A percentile compares a stretch with the other conserved stretches of the same genome.
phyloP scores from a whole-genome alignment of 2,113 vertebrate species.

The western clawed frog (Xenopus tropicalis) region DNA sequence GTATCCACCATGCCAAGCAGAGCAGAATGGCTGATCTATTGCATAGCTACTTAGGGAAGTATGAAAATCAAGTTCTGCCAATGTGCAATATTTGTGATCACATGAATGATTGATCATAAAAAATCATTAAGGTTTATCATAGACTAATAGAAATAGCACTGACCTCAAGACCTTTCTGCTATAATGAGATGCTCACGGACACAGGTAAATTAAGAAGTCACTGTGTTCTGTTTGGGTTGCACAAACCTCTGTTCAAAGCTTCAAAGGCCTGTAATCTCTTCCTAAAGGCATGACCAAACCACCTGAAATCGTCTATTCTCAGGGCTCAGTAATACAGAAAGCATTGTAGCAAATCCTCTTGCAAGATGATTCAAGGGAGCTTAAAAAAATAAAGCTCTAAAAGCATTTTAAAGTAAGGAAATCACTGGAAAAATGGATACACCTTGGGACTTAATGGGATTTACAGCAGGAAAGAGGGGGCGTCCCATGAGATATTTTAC shows the following conservation, averaged over 20 bases:
- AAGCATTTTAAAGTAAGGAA: conserved; percentile 12
- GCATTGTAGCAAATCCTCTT: conserved; percentile 1
- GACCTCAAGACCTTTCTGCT: conserved; percentile 13
- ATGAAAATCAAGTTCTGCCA: no score
- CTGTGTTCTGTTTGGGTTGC: neutral
- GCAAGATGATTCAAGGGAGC: conserved; percentile 17
- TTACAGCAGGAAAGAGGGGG: conserved; percentile 34
- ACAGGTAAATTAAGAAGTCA: conserved; percentile 16
- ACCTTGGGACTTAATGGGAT: conserved; percentile 23
- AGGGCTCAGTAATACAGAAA: conserved; percentile 4
- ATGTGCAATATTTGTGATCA: no score
- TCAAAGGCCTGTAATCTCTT: conserved; percentile 16
- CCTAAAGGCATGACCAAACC: conserved; percentile 16
- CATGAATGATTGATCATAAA: no score
- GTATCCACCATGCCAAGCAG: no score
- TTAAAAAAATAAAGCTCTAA: conserved; percentile 6
- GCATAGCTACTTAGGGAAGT: no score
- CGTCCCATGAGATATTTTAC: conserved; percentile 16
- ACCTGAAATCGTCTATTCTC: conserved; percentile 17
- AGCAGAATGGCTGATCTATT: no score
- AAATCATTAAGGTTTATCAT: no score
- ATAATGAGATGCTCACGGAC: no score
- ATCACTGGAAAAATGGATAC: conserved; percentile 4
- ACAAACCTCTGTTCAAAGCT: neutral
- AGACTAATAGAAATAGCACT: conserved; percentile 3